Evolutionary conservation across 1,140 invertebrate genomes (phyloP).

Genomic region (Spodoptera litura): DNA sequence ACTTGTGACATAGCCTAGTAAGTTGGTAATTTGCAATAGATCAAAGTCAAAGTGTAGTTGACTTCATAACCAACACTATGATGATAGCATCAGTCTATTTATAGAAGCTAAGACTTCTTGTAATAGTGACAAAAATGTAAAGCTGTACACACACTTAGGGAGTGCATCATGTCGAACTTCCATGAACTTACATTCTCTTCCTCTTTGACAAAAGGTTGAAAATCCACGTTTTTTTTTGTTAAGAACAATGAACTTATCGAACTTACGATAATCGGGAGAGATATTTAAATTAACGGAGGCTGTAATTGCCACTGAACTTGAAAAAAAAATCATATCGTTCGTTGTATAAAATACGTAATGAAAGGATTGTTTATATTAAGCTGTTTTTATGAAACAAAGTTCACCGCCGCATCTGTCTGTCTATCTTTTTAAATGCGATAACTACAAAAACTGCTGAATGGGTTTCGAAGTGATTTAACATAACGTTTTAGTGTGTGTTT

Average conservation of each 20-base stretch:
- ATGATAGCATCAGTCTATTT: constrained; percentile 6
- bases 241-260: constrained; percentile 36
- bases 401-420: too few species aligned
- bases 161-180: constrained; percentile 27
- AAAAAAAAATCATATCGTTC: background rate
- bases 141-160: too few species aligned
- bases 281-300: constrained; percentile 10
- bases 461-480: too few species aligned
- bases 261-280: constrained; percentile 3
- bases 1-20: too few species aligned
- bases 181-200: constrained; percentile 55
- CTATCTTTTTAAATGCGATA: too few species aligned
- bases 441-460: too few species aligned
- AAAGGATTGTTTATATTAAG: too few species aligned
- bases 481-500: background rate
- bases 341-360: too few species aligned
- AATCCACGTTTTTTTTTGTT: constrained; percentile 39
- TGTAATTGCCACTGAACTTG: background rate
- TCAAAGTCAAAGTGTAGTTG: background rate
- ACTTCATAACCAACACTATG: background rate
- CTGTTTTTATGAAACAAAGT: too few species aligned
- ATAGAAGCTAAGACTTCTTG: background rate
- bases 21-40: too few species aligned
- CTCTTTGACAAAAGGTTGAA: constrained; percentile 45
- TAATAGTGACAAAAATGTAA: constrained; percentile 30